Conservation (phyloP, 2,888 invertebrate genomes). For the Bruchidius siliquastri region DNA sequence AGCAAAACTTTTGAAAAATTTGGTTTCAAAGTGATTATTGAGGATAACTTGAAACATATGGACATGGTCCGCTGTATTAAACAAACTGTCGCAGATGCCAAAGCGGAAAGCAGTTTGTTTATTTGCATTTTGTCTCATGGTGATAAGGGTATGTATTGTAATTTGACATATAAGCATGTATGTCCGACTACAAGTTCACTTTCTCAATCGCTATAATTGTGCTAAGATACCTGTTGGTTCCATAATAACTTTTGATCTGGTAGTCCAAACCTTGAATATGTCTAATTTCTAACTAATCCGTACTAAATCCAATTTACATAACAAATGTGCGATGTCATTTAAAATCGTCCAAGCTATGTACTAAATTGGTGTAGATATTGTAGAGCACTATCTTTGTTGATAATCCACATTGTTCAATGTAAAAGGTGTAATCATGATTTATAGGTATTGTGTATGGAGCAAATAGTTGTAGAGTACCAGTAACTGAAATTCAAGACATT, state of each 20-base stretch:
- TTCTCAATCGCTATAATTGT: no score
- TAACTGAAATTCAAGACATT: slow-evolving; percentile 44
- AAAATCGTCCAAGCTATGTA: no score
- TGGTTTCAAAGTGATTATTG: slow-evolving; percentile 38
- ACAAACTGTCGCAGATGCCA: slow-evolving; percentile 30
- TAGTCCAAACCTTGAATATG: no score
- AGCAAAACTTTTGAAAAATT: slow-evolving; percentile 39
- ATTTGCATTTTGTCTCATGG: slow-evolving; percentile 49
- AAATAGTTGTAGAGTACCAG: slow-evolving; percentile 49
- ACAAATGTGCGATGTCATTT: no score
- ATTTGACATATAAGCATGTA: no score
- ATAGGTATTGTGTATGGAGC: slow-evolving; percentile 51
- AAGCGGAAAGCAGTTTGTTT: slow-evolving; percentile 42
- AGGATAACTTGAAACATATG: slow-evolving; percentile 34
- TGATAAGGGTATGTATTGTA: slow-evolving; percentile 32
- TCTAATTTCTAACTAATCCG: no score
- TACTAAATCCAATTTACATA: no score
- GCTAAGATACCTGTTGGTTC: no score
- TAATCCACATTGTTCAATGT: no score
- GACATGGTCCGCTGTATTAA: slow-evolving; percentile 33
- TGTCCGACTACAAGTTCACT: not conserved
- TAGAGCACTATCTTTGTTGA: no score
- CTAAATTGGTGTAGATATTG: no score
- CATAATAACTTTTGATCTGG: no score
- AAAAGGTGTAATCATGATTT: slow-evolving; percentile 6